Evolutionary conservation across 2,113 vertebrate genomes (phyloP).

Genomic region (Osmerus mordax): DNA sequence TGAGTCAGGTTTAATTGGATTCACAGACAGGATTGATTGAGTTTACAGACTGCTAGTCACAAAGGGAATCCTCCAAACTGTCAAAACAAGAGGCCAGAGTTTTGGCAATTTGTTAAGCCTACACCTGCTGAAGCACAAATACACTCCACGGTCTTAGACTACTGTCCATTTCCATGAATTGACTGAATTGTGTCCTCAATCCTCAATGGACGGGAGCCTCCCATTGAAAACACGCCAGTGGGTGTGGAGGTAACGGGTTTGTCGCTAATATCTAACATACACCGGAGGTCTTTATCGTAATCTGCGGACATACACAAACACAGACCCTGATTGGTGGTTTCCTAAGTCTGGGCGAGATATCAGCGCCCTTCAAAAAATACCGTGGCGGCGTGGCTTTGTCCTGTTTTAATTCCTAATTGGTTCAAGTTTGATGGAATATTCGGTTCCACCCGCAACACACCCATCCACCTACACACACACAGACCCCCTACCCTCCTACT

Average conservation of each 20-base stretch:
- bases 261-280: conserved; percentile 18
- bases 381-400: background rate
- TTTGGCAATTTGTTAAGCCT: conserved; percentile 17
- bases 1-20: no score
- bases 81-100: conserved; percentile 11
- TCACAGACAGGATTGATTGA: no score
- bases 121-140: conserved; percentile 36
- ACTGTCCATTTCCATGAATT: conserved; percentile 20
- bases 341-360: conserved; percentile 21
- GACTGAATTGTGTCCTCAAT: conserved; percentile 23
- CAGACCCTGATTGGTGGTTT: background rate
- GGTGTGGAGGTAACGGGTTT: conserved; percentile 2
- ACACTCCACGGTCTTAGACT: conserved; percentile 1
- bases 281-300: conserved; percentile 5
- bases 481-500: background rate
- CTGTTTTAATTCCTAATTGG: conserved; percentile 2
- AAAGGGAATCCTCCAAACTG: conserved; percentile 11
- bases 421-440: conserved; percentile 22
- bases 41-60: background rate
- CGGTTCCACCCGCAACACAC: conserved; percentile 24
- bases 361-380: conserved; percentile 8
- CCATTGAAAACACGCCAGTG: conserved; percentile 10
- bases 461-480: background rate
- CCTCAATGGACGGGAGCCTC: conserved; percentile 15
- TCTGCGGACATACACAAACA: conserved; percentile 1